These are phyloP conservation scores for Agriopis aurantiaria DNA, from an alignment of 2,888 invertebrate species.

Conservation along the genomic window DNA sequence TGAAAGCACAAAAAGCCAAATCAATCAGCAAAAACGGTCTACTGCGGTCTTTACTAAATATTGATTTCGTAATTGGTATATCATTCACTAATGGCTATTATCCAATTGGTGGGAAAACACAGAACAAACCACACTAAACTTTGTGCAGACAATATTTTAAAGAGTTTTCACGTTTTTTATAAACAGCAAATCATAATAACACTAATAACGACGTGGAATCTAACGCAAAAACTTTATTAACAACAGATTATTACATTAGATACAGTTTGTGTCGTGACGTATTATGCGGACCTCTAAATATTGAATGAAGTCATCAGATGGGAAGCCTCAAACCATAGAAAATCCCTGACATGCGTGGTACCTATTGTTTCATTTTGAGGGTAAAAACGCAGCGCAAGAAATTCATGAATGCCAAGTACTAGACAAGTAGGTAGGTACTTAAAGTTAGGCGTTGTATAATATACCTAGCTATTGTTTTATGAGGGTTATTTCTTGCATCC, in stretches of 20 bases:
- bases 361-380: constrained; percentile 1
- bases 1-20: neutral
- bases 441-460: neutral
- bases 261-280: constrained; percentile 9
- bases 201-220: neutral
- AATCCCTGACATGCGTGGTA: constrained; percentile 20
- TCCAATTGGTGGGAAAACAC: constrained; percentile 8
- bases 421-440: neutral
- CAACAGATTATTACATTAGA: constrained; percentile 17
- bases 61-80: constrained; percentile 18
- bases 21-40: neutral
- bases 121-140: neutral
- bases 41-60: neutral
- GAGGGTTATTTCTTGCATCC: neutral
- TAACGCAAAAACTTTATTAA: constrained; percentile 20
- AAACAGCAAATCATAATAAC: neutral
- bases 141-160: neutral
- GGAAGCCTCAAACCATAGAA: constrained; percentile 5
- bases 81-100: neutral
- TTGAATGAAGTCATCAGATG: constrained; percentile 17
- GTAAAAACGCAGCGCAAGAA: constrained; percentile 16
- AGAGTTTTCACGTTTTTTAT: neutral
- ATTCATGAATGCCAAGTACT: constrained; percentile 7
- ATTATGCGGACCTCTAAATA: constrained; percentile 5
- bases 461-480: neutral